Evolutionary conservation across 2,113 vertebrate genomes (phyloP).

Genomic region (Cygnus buccinator): DNA sequence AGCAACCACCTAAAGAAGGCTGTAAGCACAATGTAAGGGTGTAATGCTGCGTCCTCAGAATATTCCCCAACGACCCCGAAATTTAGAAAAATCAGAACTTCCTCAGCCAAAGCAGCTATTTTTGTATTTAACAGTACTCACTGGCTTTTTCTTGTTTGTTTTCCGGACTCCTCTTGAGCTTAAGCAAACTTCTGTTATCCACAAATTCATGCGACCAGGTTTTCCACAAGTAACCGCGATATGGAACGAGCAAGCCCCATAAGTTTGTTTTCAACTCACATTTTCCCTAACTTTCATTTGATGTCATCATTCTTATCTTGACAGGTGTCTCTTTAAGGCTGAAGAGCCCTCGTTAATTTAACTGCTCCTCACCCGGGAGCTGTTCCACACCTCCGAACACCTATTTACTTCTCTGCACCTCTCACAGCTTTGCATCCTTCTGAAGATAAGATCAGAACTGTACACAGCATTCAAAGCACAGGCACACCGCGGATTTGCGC

Average conservation of each 20-base stretch:
- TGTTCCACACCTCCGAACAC: background rate
- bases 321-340: background rate
- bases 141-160: background rate
- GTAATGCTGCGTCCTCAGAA: background rate
- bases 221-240: background rate
- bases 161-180: background rate
- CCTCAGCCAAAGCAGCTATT: background rate
- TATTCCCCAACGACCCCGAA: background rate
- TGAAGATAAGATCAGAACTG: background rate
- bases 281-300: background rate
- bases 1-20: background rate
- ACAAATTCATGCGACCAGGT: background rate
- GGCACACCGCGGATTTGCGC: background rate
- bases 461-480: background rate
- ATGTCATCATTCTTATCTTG: background rate
- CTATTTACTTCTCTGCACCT: background rate
- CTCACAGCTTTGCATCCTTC: background rate
- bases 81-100: background rate
- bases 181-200: background rate
- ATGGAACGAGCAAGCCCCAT: background rate
- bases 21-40: background rate
- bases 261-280: background rate
- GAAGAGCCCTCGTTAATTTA: background rate
- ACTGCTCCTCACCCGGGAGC: background rate
- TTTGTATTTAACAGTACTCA: background rate